A percentile compares a stretch with the other conserved stretches of the same genome.
These are phyloP conservation scores for Orthonyx spaldingii DNA, from an alignment of 2,113 vertebrate genomes.

Conservation along the genomic window DNA sequence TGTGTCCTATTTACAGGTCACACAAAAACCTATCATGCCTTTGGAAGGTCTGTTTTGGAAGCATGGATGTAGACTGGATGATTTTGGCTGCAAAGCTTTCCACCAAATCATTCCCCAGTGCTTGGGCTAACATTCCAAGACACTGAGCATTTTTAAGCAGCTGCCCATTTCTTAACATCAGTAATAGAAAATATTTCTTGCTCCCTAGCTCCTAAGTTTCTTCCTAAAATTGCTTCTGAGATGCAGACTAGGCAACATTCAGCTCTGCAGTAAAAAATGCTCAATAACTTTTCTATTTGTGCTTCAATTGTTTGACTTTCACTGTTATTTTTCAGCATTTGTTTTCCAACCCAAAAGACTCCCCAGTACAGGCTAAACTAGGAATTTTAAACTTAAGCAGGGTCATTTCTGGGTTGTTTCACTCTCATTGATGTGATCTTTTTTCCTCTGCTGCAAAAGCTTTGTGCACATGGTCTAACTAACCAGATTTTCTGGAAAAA, in stretches of 20 bases:
- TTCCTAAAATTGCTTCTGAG: neutral
- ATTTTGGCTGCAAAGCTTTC: neutral
- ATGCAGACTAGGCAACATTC: neutral
- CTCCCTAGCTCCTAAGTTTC: neutral
- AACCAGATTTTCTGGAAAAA: neutral
- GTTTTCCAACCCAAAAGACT: neutral
- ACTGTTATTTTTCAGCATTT: neutral
- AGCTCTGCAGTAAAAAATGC: neutral
- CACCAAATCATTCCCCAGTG: neutral
- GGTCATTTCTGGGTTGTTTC: neutral
- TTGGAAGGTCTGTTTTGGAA: neutral
- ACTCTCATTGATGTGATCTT: neutral
- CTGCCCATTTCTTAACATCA: neutral
- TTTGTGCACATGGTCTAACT: neutral
- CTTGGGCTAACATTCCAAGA: neutral
- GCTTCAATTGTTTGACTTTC: neutral
- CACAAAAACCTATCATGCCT: fast-evolving
- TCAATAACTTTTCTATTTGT: neutral
- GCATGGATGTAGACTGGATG: neutral
- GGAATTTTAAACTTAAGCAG: neutral
- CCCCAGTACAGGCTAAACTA: neutral
- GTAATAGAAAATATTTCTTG: neutral
- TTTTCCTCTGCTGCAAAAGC: neutral
- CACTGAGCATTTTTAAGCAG: neutral
- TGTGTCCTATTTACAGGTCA: neutral